phyloP scores from a whole-genome alignment of 1,140 invertebrate species.

The Bombus terrestris region DNA sequence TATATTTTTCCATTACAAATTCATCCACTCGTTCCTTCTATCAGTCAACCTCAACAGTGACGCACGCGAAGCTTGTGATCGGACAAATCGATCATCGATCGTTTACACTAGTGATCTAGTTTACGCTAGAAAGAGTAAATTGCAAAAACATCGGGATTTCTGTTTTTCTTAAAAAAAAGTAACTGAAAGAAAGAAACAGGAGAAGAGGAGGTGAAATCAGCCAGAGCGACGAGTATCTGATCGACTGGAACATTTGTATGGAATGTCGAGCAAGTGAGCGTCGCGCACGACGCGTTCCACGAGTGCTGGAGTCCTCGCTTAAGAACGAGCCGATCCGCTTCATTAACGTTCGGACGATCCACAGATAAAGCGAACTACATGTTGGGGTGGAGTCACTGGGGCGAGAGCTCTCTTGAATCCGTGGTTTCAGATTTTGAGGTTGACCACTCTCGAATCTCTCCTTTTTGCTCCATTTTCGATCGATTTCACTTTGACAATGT shows the following conservation, averaged over 20 bases:
- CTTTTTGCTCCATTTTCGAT: not conserved
- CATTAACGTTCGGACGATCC: slow-evolving; percentile 74
- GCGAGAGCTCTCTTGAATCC: slow-evolving; percentile 6
- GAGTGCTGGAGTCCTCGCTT: slow-evolving; percentile 59
- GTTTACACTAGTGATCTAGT: not conserved
- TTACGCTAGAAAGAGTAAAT: not conserved
- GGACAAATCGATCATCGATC: not conserved
- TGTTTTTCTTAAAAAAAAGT: not conserved
- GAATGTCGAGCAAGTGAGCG: slow-evolving; percentile 75
- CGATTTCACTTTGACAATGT: not conserved
- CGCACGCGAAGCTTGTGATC: too few species aligned
- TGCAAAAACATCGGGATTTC: too few species aligned
- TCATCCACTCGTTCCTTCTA: too few species aligned
- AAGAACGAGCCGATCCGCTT: slow-evolving; percentile 65
- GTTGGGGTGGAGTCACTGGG: slow-evolving; percentile 58
- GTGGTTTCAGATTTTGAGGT: slow-evolving; percentile 28
- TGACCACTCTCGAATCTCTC: not conserved
- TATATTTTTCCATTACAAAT: too few species aligned
- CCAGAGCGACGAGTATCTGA: slow-evolving; percentile 64
- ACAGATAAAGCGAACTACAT: slow-evolving; percentile 67
- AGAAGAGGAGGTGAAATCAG: slow-evolving; percentile 34
- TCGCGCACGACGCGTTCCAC: slow-evolving; percentile 60
- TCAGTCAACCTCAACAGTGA: too few species aligned
- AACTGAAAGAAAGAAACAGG: not conserved
- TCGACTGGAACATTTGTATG: slow-evolving; percentile 72